Conservation (phyloP, 2,113 vertebrate species). For the Archilochus colubris region DNA sequence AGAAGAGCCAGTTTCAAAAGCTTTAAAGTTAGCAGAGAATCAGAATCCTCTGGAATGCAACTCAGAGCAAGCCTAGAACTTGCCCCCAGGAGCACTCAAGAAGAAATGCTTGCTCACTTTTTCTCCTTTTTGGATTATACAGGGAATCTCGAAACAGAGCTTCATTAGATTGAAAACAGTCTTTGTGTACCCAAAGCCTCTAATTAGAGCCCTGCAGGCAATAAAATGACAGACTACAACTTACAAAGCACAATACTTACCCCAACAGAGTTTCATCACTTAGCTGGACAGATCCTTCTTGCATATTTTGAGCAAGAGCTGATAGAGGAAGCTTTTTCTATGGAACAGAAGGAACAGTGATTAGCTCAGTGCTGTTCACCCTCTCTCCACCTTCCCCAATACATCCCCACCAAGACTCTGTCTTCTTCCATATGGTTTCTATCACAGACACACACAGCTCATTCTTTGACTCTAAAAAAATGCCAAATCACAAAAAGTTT, state of each 20-base stretch:
- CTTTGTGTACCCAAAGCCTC: neutral
- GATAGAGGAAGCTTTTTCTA: conserved; percentile 96
- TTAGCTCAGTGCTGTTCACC: neutral
- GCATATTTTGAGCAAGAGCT: conserved; percentile 91
- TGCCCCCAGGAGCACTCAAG: neutral
- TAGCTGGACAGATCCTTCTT: conserved; percentile 88
- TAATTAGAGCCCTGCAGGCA: neutral
- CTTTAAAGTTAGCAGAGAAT: neutral
- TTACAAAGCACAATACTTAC: conserved; percentile 75
- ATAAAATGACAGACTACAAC: neutral
- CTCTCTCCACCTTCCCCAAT: neutral
- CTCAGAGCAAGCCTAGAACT: neutral
- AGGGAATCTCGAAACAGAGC: neutral
- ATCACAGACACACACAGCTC: neutral
- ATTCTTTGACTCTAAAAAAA: neutral
- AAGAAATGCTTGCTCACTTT: neutral
- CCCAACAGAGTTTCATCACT: conserved; percentile 93
- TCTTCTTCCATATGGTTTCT: neutral
- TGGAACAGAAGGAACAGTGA: conserved; percentile 41
- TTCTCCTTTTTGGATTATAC: neutral
- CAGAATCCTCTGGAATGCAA: neutral
- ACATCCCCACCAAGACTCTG: neutral
- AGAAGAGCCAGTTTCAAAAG: neutral
- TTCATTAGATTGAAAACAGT: neutral
- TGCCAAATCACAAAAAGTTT: neutral